Conservation (phyloP, 2,797 vertebrate genomes). For the Rachycentron canadum region DNA sequence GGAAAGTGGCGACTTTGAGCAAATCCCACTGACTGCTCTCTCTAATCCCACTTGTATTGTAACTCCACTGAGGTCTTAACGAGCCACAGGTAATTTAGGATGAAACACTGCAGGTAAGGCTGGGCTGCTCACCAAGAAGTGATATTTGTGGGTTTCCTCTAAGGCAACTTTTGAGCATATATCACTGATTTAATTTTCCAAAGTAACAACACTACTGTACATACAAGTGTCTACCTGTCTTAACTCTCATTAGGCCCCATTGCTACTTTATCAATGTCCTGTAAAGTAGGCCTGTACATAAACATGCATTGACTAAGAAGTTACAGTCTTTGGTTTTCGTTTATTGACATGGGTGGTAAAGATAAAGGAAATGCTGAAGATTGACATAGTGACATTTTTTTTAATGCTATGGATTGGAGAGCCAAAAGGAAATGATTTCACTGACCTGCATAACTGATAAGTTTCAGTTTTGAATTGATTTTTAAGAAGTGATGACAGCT, state of each 20-base stretch:
- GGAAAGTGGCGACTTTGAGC: slow-evolving; percentile 32
- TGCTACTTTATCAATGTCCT: background rate
- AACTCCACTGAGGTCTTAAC: slow-evolving; percentile 33
- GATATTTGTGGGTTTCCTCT: background rate
- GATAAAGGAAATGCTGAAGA: background rate
- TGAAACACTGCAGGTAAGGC: slow-evolving; percentile 28
- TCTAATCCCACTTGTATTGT: slow-evolving; percentile 31
- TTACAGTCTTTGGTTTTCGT: background rate
- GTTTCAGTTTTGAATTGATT: background rate
- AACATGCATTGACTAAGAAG: background rate
- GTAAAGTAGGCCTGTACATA: background rate
- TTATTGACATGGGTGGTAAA: slow-evolving; percentile 9
- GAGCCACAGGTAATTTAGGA: slow-evolving; percentile 45
- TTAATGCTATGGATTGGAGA: background rate
- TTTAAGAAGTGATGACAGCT: background rate
- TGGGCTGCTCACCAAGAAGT: background rate
- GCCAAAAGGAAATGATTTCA: slow-evolving; percentile 1
- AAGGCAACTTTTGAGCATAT: background rate
- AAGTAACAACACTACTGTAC: background rate
- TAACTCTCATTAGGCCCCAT: background rate
- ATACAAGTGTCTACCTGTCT: background rate
- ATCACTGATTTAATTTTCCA: background rate
- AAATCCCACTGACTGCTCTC: slow-evolving; percentile 17
- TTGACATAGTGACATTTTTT: background rate
- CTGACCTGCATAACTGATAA: background rate